Evolutionary conservation across 2,888 invertebrate genomes (phyloP), one percentile per base, ranked within the genome.

Genomic region (Charanyca ferruginea): DNA sequence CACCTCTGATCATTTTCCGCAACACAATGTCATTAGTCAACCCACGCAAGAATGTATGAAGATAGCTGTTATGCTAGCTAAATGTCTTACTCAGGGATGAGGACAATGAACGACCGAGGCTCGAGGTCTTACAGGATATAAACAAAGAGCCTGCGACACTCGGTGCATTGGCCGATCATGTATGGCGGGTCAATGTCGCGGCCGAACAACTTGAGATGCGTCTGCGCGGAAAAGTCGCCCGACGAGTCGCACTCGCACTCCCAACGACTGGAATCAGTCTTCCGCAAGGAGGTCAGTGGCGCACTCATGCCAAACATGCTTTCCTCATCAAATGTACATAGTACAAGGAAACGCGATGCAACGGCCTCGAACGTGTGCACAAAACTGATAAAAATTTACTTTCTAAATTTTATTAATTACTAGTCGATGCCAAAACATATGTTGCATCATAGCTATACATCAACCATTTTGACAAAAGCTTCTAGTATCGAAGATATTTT

Each of bases 131-230:
- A 85, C 88, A 93, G 94, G 93, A 93, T 89, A 93, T 94, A 95
- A 95, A 95, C 94, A 95, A 95, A 94, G 93, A 94, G 93, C 87
- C 94, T 94, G 92, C 92, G 92, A 94, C 93, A 93, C 86, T 84
- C 91, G 85, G 95, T 93, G 95, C 95, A 94, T 92, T 94, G 95
- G 88, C 95, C 95, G 94, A 91, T 90, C 92, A 90, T 87, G 90
- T 91, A 91, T 90, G 90, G 85, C 90, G 90, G 95, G 94, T 95
- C 95, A 95, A 94, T 95, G 95, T 95, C 95, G 94, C 91, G 94
- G 92, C 85, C 93, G 86, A 86, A 85, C 90, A 89, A 88, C 93
- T 90, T 90, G 85, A 90, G 91, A 89, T 90, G 91, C 90, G 90
- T 85, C 90, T 90, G 89, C 82, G 82, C 88, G 89, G 88, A 91